A percentile compares a stretch with the other conserved stretches of the same genome.
phyloP scores from a whole-genome alignment of 2,797 vertebrate genomes.

The Epinephelus awoara region DNA sequence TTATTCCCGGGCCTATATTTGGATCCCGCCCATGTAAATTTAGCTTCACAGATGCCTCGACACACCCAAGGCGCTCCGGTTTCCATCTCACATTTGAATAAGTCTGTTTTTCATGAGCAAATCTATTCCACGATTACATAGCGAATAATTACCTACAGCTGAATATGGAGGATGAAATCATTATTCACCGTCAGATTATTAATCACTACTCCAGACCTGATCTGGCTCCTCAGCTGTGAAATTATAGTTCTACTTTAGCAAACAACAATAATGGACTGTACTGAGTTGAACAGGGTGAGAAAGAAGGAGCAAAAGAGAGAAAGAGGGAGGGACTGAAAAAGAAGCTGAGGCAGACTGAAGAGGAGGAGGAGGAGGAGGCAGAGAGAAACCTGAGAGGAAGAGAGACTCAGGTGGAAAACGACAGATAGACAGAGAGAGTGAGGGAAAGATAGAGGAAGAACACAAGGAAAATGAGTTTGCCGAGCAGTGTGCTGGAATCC shows the following conservation, averaged over 20 bases:
- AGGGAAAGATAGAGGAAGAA: conserved; percentile 32
- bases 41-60: conserved; percentile 72
- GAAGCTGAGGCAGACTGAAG: conserved; percentile 33
- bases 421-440: conserved; percentile 41
- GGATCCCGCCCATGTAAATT: conserved; percentile 74
- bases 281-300: conserved; percentile 59
- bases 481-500: conserved; percentile 74
- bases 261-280: conserved; percentile 86
- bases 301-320: conserved; percentile 26
- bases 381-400: conserved; percentile 41
- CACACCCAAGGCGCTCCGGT: conserved; percentile 72
- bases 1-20: conserved; percentile 76
- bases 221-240: conserved; percentile 86
- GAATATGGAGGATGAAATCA: conserved; percentile 82
- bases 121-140: conserved; percentile 84
- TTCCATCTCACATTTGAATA: conserved; percentile 79
- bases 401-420: conserved; percentile 46
- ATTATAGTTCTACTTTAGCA: conserved; percentile 87
- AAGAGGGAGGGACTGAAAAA: conserved; percentile 49
- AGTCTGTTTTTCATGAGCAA: conserved; percentile 79
- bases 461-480: conserved; percentile 69
- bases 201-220: conserved; percentile 85
- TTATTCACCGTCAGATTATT: conserved; percentile 86
- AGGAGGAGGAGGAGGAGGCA: conserved; percentile 21
- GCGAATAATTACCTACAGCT: conserved; percentile 85